Base-by-base conservation (phyloP, 2,113 vertebrate genomes). In the Epinephelus moara region DNA sequence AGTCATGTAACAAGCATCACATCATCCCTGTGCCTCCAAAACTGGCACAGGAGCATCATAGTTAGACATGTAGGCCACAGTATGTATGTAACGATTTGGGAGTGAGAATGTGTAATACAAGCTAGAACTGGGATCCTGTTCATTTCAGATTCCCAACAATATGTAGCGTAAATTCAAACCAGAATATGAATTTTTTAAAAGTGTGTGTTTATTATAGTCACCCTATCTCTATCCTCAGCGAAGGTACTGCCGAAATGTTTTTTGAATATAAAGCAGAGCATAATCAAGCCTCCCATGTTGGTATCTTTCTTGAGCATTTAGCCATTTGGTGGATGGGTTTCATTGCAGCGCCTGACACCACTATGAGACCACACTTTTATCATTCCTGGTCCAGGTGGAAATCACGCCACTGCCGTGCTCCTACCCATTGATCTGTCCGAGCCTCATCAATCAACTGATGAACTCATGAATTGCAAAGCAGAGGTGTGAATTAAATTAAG, bases 401-500 rank as follows among this genome's bases (percentile, higher is more conserved):
- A 63, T 74, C 69, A 63, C 69, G 9, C 25, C 18, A n/a, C 6
- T 19, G 63, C 45, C 1, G 1, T 47, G 23, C 52, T 49, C 50
- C 11, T 49, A 30, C 13, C 10, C 30, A 80, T 25, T 62, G 55
- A 64, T 73, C 68, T 27, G 21, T 15, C 71, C 56, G n/a, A n/a
- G 3, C 21, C 27, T 84, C 61, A 62, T 80, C 50, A 62, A 77
- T 80, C 61, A 80, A 6, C 23, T 50, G 13, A 75, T 30, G 49
- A 73, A 52, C 67, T 47, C 23, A 75, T 75, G 66, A 82, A 61
- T 75, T 2, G 5, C 50, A 63, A 45, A 59, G 33, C 17, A 27
- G 19, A 62, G 15, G 57, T 56, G 42, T 62, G 42, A 69, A 47
- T 70, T 80, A 11, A 25, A 53, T 77, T 56, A 62, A 6, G 3